phyloP scores from a whole-genome alignment of 2,888 invertebrate genomes.

The Aricia artaxerxes region DNA sequence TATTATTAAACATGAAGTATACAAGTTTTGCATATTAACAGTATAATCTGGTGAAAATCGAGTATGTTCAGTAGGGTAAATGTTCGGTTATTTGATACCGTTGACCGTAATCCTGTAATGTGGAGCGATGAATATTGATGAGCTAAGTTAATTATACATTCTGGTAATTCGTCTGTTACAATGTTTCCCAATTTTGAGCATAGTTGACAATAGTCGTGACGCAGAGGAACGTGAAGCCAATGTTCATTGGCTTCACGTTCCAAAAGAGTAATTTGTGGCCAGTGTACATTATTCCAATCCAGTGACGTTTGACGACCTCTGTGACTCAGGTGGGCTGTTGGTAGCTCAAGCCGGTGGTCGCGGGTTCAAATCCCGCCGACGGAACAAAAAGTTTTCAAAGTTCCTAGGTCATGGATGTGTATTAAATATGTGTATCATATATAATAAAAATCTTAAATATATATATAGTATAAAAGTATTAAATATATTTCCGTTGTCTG shows the following conservation, averaged over 20 bases:
- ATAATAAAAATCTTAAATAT: too few species aligned
- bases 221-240: not conserved
- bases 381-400: too few species aligned
- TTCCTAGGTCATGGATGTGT: too few species aligned
- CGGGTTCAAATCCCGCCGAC: too few species aligned
- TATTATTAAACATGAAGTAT: not conserved
- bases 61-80: not conserved
- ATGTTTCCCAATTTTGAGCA: not conserved
- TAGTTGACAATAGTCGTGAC: conserved; percentile 1
- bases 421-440: too few species aligned
- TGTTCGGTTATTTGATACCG: conserved; percentile 8
- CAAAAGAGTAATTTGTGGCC: not conserved
- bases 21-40: conserved; percentile 16
- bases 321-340: too few species aligned
- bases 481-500: too few species aligned
- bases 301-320: too few species aligned
- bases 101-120: conserved; percentile 22
- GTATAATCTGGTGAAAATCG: not conserved
- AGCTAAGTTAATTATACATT: conserved; percentile 23
- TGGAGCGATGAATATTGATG: conserved; percentile 16
- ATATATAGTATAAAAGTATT: too few species aligned
- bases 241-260: not conserved
- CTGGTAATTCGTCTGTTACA: conserved; percentile 15
- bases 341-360: too few species aligned
- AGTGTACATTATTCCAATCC: too few species aligned